Percentiles rank a stretch among this genome's conserved stretches.
Conservation (phyloP, 2,113 vertebrate genomes). For the Micromys minutus region DNA sequence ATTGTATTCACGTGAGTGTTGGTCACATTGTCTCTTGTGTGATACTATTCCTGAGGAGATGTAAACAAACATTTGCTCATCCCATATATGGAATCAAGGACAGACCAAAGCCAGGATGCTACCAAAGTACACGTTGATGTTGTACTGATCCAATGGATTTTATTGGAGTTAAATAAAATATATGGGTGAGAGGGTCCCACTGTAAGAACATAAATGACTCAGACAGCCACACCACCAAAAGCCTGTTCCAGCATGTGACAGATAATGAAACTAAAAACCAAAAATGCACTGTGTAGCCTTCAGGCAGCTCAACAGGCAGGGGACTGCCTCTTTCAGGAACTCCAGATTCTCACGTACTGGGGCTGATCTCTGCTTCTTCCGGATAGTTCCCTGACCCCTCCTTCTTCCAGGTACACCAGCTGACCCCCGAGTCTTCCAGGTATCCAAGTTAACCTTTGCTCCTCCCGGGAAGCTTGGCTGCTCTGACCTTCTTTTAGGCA, state of each 20-base stretch:
- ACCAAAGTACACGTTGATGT: not conserved
- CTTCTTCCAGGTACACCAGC: not conserved
- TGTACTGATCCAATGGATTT: not conserved
- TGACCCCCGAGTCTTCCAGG: not conserved
- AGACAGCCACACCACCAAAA: not conserved
- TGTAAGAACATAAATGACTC: not conserved
- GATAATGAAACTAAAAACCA: not conserved
- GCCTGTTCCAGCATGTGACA: not conserved
- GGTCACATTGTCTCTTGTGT: not conserved
- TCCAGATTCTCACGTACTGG: not conserved
- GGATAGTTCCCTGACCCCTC: not conserved
- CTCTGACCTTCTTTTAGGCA: not conserved
- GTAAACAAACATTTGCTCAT: not conserved
- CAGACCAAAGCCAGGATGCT: not conserved
- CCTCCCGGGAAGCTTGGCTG: not conserved
- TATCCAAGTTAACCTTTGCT: not conserved
- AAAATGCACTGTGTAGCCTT: too few relatives aligned
- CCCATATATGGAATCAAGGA: not conserved
- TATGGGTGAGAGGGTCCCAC: not conserved
- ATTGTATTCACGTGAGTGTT: not conserved
- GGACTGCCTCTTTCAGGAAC: not conserved
- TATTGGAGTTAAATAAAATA: not conserved
- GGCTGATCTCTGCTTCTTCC: not conserved
- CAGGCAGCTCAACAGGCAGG: not conserved
- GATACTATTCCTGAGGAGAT: not conserved